Evolutionary conservation across 2,113 vertebrate genomes (phyloP), one percentile per base, ranked within the genome.

Genomic region (Phaethornis superciliosus): DNA sequence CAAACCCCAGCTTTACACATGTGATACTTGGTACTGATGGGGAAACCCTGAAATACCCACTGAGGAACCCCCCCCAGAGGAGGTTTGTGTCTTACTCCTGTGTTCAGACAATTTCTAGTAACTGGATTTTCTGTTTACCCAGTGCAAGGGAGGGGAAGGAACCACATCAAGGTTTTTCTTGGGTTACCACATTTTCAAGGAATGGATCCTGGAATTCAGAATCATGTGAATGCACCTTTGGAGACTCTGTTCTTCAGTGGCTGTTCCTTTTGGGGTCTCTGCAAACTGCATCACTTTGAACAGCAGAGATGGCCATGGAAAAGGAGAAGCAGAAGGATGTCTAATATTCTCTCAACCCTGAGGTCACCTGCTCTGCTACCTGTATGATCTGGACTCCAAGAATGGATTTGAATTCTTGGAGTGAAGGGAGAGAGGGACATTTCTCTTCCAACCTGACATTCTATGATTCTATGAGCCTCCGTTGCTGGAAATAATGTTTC

Each of bases 21-120:
- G 5, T 3, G 28, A 47, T 55, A 12, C 23, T 69, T 33, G 33
- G 15, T 42, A 8, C 42, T 49, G 5, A 1, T 0, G 6, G 24
- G 52, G 67, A 90, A 59, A 62, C 24, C 35, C 71, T 18, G 14
- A 70, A 69, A 35, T 40, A 26, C 2, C 26, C 67, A 32, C 8
- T 35, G 5, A n/a, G 56, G 12, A 26, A 67, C 35, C 5, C 37
- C 37, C 58, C 3, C 2, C n/a, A 28, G 23, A 22, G 46, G 20
- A 52, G 16, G 4, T 24, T 21, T 85, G 85, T 46, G 28, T 44
- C 42, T 70, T 76, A 27, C 26, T 85, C 12, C 12, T 62, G 65
- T 56, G n/a, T 27, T 52, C 46, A 37, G 35, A 76, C 44, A 14
- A 30, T 63, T 32, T 14, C 47, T 72, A 59, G 7, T 35, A 81